These are phyloP conservation scores for Branchellion lobata DNA, from an alignment of 2,888 invertebrate genomes.

Conservation along the genomic window DNA sequence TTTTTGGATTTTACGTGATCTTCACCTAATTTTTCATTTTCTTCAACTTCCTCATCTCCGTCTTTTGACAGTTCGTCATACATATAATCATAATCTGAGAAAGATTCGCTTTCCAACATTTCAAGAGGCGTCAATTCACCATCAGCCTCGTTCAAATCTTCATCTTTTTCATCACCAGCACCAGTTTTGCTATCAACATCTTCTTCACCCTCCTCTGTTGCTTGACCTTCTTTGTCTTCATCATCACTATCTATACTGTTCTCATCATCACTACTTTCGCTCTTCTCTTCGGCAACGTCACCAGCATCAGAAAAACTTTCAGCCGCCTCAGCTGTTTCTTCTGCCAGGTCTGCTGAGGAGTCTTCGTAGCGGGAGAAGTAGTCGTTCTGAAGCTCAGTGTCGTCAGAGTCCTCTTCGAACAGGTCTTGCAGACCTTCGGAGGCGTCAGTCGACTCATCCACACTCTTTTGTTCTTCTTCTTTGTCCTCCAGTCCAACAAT, in stretches of 20 bases:
- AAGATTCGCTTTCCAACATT: too few relatives aligned
- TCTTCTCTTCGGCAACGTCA: conserved; percentile 47
- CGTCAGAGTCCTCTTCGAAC: conserved; percentile 31
- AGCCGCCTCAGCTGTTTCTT: conserved; percentile 20
- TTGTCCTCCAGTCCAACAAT: conserved; percentile 38
- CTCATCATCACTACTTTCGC: conserved; percentile 45
- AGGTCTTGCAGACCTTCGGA: conserved; percentile 48
- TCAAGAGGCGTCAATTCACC: too few relatives aligned
- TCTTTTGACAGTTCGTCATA: conserved; percentile 52
- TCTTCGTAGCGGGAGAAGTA: background rate
- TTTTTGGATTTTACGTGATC: background rate
- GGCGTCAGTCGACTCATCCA: too few relatives aligned
- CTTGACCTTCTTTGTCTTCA: background rate
- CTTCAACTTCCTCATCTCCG: conserved; percentile 10
- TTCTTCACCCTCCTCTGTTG: too few relatives aligned
- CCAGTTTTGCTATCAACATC: too few relatives aligned
- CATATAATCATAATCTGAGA: conserved; percentile 40
- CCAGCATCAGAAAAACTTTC: conserved; percentile 45
- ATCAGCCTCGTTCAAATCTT: too few relatives aligned
- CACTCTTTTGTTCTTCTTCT: conserved; percentile 43
- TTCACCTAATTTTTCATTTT: too few relatives aligned
- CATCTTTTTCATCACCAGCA: too few relatives aligned
- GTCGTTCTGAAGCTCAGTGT: conserved; percentile 1
- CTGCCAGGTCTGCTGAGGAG: background rate
- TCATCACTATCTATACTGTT: conserved; percentile 46